Percentiles rank a stretch among this genome's conserved stretches.
Conservation (phyloP, 2,797 vertebrate species). For the Clarias fuscus region DNA sequence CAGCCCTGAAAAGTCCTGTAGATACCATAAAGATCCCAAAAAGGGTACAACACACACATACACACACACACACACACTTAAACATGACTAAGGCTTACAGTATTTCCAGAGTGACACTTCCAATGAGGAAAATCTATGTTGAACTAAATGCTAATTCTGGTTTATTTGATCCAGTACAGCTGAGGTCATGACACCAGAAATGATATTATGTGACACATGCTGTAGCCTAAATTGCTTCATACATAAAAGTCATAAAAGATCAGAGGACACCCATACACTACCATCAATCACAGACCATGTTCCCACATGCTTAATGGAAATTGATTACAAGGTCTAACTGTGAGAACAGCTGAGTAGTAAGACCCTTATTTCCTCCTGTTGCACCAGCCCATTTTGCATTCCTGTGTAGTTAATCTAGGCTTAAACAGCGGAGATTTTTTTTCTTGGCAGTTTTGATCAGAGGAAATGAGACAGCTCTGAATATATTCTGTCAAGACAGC, state of each 20-base stretch:
- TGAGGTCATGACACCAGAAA: constrained; percentile 4
- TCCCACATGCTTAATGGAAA: constrained; percentile 32
- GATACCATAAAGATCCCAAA: too few relatives aligned
- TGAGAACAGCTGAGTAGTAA: constrained; percentile 2
- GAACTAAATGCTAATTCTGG: constrained; percentile 16
- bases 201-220: constrained; percentile 12
- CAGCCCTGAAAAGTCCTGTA: too few relatives aligned
- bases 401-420: constrained; percentile 11
- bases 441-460: constrained; percentile 29
- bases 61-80: too few relatives aligned
- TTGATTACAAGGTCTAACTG: constrained; percentile 41
- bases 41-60: too few relatives aligned
- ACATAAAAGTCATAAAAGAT: constrained; percentile 33
- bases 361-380: constrained; percentile 5
- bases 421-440: not conserved
- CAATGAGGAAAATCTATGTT: constrained; percentile 25
- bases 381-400: constrained; percentile 7
- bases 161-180: constrained; percentile 34
- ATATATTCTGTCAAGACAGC: not conserved
- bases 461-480: constrained; percentile 31
- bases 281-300: constrained; percentile 36
- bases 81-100: constrained; percentile 1
- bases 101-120: constrained; percentile 26
- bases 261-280: constrained; percentile 18
- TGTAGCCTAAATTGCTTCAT: constrained; percentile 17